Percentiles rank a stretch among this genome's conserved stretches.
These are phyloP conservation scores for Drosophila quinaria DNA, from an alignment of 2,888 invertebrate genomes.

Conservation along the genomic window DNA sequence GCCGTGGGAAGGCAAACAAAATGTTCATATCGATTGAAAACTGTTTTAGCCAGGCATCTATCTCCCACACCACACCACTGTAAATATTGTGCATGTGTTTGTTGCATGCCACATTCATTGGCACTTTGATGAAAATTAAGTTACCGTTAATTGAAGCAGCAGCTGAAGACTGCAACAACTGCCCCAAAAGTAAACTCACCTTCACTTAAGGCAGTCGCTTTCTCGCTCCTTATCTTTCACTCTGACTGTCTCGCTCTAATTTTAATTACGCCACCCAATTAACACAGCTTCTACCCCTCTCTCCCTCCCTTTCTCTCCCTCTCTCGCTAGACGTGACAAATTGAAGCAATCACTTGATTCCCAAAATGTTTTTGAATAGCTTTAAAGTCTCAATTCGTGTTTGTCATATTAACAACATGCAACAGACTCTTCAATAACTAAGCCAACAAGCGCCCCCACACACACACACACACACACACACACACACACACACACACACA, in stretches of 20 bases:
- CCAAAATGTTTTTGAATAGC: slow-evolving; percentile 51
- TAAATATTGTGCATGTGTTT: slow-evolving; percentile 2
- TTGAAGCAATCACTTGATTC: slow-evolving; percentile 44
- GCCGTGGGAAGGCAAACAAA: slow-evolving; percentile 69
- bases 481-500: slow-evolving; percentile 40
- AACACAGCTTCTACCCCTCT: slow-evolving; percentile 38
- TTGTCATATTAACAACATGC: slow-evolving; percentile 68
- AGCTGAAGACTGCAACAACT: slow-evolving; percentile 25
- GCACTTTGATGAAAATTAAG: slow-evolving; percentile 70
- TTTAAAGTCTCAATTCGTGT: slow-evolving; percentile 62
- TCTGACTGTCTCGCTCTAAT: slow-evolving; percentile 26
- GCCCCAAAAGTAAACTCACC: slow-evolving; percentile 13
- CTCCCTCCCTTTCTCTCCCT: neutral
- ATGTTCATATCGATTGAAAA: slow-evolving; percentile 40
- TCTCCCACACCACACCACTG: slow-evolving; percentile 37
- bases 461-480: slow-evolving; percentile 21
- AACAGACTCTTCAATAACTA: slow-evolving; percentile 47
- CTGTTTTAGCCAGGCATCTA: slow-evolving; percentile 31
- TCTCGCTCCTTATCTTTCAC: neutral
- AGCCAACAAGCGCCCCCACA: slow-evolving; percentile 76
- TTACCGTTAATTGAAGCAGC: slow-evolving; percentile 61
- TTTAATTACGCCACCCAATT: slow-evolving; percentile 76
- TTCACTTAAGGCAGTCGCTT: slow-evolving; percentile 1
- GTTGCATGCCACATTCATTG: slow-evolving; percentile 57
- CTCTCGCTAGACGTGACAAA: slow-evolving; percentile 51